Base-by-base conservation (phyloP, 2,113 vertebrate species). In the Hippocampus barbouri region DNA sequence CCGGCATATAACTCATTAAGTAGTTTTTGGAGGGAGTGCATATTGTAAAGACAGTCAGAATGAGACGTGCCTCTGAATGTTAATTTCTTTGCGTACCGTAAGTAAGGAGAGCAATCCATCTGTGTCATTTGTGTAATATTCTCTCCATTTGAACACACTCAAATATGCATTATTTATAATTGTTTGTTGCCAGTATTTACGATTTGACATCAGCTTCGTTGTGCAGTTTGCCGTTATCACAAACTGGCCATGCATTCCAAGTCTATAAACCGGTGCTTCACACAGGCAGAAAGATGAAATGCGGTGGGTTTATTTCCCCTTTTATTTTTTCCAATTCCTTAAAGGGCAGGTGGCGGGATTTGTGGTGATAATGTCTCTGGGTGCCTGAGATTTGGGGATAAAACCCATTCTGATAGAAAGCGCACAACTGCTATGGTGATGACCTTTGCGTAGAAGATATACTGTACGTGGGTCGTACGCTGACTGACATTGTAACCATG, bases 291-390 rank as follows among this genome's bases (percentile, higher is more conserved):
- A 49, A 72, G 78, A 69, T 49, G 30, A 38, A 85, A 67, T 10
- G 1, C 51, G 23, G 60, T 8, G 66, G 34, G 75, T 68, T 82
- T 80, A 69, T 71, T 43, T 63, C 66, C 72, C 27, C 53, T 74
- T 77, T 74, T 82, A 66, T 84, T 78, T 83, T 38, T 65, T 56
- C 61, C 66, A 62, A 66, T 72, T 62, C 53, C 69, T 79, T 85
- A 91, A 91, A 92, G 89, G 90, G 85, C 88, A 91, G 77, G 87
- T 73, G 63, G 76, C 76, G 54, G 86, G 90, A 89, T 91, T 92
- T 88, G 78, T 49, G 49, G 79, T 79, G 85, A 92, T 91, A 91
- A 91, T 90, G 84, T 89, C 87, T 88, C 89, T 77, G 85, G 86
- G 85, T 88, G 83, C 82, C 79, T 88, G 84, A 84, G 83, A 85